Conservation (phyloP, 2,797 vertebrate genomes). For the Acanthurus leucopareius region DNA sequence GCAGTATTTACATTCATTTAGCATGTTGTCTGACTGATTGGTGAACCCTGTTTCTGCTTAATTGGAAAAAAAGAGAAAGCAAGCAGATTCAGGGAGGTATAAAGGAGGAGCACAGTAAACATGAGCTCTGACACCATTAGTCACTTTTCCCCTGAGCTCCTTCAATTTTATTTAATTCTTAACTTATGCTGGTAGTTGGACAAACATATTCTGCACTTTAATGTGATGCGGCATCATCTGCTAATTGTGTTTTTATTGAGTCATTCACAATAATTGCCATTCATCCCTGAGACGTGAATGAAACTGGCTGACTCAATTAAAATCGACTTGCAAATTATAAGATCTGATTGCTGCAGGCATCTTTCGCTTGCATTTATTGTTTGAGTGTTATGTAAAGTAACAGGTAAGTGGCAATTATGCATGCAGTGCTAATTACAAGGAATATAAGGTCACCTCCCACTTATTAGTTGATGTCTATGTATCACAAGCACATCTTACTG, state of each 20-base stretch:
- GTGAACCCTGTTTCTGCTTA: constrained; percentile 42
- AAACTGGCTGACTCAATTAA: constrained; percentile 76
- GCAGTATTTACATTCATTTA: constrained; percentile 27
- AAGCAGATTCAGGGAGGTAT: constrained; percentile 8
- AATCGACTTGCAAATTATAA: constrained; percentile 66
- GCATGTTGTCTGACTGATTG: constrained; percentile 19
- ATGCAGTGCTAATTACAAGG: constrained; percentile 67
- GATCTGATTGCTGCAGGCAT: constrained; percentile 73
- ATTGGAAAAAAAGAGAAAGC: constrained; percentile 22
- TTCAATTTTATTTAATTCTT: constrained; percentile 56
- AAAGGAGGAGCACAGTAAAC: constrained; percentile 42
- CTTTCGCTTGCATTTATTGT: constrained; percentile 65
- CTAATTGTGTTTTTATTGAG: constrained; percentile 76
- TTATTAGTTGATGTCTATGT: constrained; percentile 60
- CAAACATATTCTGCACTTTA: constrained; percentile 61
- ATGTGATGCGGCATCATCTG: constrained; percentile 64
- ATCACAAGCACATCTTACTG: constrained; percentile 61
- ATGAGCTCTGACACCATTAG: constrained; percentile 49
- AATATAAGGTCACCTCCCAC: constrained; percentile 67
- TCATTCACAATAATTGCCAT: constrained; percentile 76
- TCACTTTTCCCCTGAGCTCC: constrained; percentile 50
- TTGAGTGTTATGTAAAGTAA: constrained; percentile 76
- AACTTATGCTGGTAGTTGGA: constrained; percentile 47
- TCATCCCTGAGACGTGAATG: constrained; percentile 69
- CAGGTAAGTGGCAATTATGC: constrained; percentile 71